These are phyloP conservation scores for Palythoa caribaeorum DNA, from an alignment of 92 coral and sea anemone species.

Conservation along the genomic window DNA sequence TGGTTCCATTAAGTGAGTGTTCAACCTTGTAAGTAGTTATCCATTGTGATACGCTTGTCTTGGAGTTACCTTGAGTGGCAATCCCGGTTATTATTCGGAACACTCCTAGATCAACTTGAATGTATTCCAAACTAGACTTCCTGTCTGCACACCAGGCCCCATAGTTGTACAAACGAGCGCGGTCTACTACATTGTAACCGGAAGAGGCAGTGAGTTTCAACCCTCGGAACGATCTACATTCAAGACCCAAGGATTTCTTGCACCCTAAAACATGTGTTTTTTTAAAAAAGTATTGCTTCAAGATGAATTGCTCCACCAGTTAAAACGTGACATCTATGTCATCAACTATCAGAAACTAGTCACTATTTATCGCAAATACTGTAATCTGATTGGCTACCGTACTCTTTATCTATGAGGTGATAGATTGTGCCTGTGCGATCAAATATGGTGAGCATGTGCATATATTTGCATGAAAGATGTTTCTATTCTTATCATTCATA, in stretches of 20 bases:
- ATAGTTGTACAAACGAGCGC: conserved; percentile 37
- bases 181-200: conserved; percentile 17
- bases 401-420: no score
- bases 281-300: no score
- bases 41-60: not conserved
- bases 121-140: not conserved
- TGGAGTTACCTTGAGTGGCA: conserved; percentile 17
- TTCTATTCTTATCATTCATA: no score
- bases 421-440: no score
- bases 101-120: conserved; percentile 22
- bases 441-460: no score
- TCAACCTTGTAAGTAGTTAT: not conserved
- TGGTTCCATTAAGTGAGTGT: not conserved
- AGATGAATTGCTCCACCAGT: no score
- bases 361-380: no score
- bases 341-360: no score
- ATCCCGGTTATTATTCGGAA: not conserved
- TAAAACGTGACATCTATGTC: no score
- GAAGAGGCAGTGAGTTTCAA: conserved; percentile 26
- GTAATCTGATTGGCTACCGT: no score
- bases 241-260: conserved; percentile 14
- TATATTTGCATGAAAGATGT: no score
- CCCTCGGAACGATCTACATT: not conserved
- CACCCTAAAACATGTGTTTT: not conserved
- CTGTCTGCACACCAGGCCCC: conserved; percentile 42